Conservation (phyloP, 2,888 invertebrate genomes). For the Camptogramma bilineatum region DNA sequence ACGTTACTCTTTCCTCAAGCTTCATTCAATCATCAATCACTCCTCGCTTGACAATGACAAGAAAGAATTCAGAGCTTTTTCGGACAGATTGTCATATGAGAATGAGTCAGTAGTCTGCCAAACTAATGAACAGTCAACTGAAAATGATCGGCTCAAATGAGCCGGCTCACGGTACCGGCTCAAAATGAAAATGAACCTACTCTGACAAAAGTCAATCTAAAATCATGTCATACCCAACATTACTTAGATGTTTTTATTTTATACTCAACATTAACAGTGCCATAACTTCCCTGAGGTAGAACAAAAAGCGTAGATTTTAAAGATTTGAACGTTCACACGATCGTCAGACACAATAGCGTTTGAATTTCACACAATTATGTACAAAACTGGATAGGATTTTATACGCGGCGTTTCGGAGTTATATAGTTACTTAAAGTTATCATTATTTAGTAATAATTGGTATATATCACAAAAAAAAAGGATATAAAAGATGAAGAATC, state of each 20-base stretch:
- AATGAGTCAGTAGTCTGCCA: too few relatives aligned
- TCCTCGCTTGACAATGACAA: too few relatives aligned
- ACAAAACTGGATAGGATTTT: conserved; percentile 49
- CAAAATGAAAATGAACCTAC: too few relatives aligned
- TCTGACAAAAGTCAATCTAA: too few relatives aligned
- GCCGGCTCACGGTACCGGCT: too few relatives aligned
- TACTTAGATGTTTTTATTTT: conserved; percentile 43
- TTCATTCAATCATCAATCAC: too few relatives aligned
- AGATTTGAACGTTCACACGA: conserved; percentile 55
- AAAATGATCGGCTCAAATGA: too few relatives aligned
- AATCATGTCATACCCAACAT: too few relatives aligned
- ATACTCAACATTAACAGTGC: conserved; percentile 40
- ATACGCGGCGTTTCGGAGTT: conserved; percentile 10
- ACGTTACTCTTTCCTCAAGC: too few relatives aligned
- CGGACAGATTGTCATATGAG: too few relatives aligned
- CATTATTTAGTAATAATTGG: conserved; percentile 8
- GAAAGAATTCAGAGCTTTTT: too few relatives aligned
- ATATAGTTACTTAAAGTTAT: conserved; percentile 4
- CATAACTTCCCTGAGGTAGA: conserved; percentile 50
- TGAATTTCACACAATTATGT: conserved; percentile 58
- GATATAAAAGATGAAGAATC: not conserved
- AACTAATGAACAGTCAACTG: too few relatives aligned
- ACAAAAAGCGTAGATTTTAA: conserved; percentile 49
- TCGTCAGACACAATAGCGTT: conserved; percentile 52
- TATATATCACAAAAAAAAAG: conserved; percentile 2